Evolutionary conservation across 2,113 vertebrate species (phyloP).

Genomic region (Antechinus stuartii): DNA sequence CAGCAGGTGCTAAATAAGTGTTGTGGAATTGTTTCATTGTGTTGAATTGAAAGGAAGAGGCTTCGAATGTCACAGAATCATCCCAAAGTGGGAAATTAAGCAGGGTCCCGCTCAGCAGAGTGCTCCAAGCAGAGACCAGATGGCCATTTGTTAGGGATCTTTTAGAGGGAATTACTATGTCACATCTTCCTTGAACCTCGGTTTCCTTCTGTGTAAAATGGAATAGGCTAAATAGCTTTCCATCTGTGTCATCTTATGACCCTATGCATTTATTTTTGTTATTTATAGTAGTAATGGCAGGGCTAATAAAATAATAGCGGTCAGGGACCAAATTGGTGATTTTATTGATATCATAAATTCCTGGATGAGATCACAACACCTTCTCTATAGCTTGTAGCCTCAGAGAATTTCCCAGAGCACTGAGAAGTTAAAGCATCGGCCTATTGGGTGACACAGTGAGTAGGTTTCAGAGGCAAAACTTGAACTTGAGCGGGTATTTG

Average conservation of each 20-base stretch:
- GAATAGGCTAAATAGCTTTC: background rate
- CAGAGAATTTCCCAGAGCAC: background rate
- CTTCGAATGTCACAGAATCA: background rate
- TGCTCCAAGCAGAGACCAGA: background rate
- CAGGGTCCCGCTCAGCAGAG: background rate
- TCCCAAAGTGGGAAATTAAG: background rate
- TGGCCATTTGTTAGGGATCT: background rate
- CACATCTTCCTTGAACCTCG: background rate
- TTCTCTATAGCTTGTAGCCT: background rate
- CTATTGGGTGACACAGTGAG: background rate
- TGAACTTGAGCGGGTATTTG: background rate
- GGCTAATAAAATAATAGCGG: background rate
- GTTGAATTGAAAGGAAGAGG: background rate
- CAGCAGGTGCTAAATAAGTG: background rate
- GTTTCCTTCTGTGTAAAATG: background rate
- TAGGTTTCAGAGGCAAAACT: background rate
- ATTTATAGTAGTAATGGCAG: background rate
- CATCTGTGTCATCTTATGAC: background rate
- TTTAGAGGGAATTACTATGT: background rate
- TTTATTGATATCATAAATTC: background rate
- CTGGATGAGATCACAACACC: background rate
- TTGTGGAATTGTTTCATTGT: background rate
- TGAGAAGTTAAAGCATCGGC: background rate
- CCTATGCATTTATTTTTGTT: background rate
- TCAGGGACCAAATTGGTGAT: background rate